Conservation (phyloP, 2,113 vertebrate species). For the Cavia porcellus region DNA sequence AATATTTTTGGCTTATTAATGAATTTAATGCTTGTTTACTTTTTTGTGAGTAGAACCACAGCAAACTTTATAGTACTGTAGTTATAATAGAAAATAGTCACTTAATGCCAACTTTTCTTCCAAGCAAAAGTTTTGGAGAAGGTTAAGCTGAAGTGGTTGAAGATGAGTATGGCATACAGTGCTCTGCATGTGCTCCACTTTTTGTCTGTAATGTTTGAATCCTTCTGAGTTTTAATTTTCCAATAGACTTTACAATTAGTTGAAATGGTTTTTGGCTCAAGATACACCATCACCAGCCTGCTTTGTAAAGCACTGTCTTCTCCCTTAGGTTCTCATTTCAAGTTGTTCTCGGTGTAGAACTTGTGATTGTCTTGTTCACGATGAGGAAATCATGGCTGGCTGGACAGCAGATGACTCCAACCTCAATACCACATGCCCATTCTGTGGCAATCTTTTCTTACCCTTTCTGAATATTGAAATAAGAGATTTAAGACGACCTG, state of each 20-base stretch:
- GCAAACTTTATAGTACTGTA: neutral
- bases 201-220: slow-evolving; percentile 17
- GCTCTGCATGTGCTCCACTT: neutral
- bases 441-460: slow-evolving; percentile 97
- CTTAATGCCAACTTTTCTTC: slow-evolving; percentile 30
- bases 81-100: slow-evolving; percentile 11
- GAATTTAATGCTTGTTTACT: slow-evolving; percentile 30
- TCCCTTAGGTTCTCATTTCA: slow-evolving; percentile 95
- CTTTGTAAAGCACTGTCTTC: neutral
- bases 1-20: neutral
- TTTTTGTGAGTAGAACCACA: slow-evolving; percentile 46
- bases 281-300: neutral
- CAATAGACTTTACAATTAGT: neutral
- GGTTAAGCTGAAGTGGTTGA: slow-evolving; percentile 38
- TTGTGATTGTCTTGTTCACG: slow-evolving; percentile 97
- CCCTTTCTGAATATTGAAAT: slow-evolving; percentile 97
- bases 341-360: slow-evolving; percentile 98
- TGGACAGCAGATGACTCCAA: slow-evolving; percentile 99
- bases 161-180: neutral
- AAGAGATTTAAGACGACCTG: slow-evolving; percentile 92
- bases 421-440: slow-evolving; percentile 97
- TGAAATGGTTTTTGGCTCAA: neutral
- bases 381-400: slow-evolving; percentile 99
- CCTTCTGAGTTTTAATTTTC: slow-evolving; percentile 40
- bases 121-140: neutral